phyloP scores from a whole-genome alignment of 2,797 vertebrate genomes.

The Argya squamiceps region DNA sequence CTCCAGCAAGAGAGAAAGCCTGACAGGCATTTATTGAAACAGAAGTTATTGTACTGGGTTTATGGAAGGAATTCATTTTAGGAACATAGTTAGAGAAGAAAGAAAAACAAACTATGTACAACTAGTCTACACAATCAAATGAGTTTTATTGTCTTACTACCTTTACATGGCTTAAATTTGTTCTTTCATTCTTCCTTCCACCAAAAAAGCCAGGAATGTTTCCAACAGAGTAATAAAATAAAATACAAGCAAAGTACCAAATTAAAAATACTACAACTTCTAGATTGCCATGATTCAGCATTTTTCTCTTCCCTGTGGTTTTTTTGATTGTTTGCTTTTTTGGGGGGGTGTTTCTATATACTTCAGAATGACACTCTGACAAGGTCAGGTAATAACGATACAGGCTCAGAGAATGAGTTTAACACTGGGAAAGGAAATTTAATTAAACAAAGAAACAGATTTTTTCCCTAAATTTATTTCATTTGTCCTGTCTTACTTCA shows the following conservation, averaged over 20 bases:
- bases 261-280: neutral
- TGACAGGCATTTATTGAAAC: constrained; percentile 70
- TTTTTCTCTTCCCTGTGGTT: neutral
- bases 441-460: neutral
- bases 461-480: neutral
- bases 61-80: constrained; percentile 65
- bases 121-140: constrained; percentile 51
- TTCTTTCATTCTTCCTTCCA: neutral
- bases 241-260: neutral
- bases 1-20: constrained; percentile 61
- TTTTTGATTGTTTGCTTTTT: neutral
- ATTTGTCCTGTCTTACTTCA: neutral
- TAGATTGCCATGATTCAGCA: neutral
- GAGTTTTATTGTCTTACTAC: neutral
- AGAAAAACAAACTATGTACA: neutral
- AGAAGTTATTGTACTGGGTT: constrained; percentile 71
- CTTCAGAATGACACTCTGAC: neutral
- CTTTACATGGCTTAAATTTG: neutral
- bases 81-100: constrained; percentile 45
- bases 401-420: neutral
- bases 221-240: neutral
- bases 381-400: neutral
- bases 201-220: neutral
- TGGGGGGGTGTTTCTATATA: accelerated
- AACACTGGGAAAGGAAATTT: neutral